Base-by-base conservation (phyloP, 2,888 invertebrate species). In the Athalia circularis region DNA sequence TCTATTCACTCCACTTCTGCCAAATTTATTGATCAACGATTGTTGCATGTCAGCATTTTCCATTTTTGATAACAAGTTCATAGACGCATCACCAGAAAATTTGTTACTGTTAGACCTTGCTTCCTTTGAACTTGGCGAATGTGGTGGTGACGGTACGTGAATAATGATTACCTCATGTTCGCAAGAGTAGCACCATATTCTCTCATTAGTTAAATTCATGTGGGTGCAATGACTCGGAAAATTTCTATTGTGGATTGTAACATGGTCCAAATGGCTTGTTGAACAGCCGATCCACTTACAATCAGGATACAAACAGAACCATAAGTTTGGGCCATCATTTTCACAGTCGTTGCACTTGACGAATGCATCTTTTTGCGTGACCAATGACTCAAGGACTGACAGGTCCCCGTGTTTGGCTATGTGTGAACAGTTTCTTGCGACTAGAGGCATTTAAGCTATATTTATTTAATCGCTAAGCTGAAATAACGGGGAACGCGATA, bases 131-230 rank as follows among this genome's bases (percentile, higher is more conserved):
- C 80, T 86, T 6, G 88, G 87, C 3, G 88, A 87, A 5, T 85
- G 52, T 0, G 88, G 84, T 7, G 85, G 85, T 0, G 87, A 85
- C 2, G 86, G 85, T 65, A 87, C 78, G 45, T 84, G 85, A 67
- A 84, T 84, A 2, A 86, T 83, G 11, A 88, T 84, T 1, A 98
- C 96, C 91, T 98, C 98, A 76, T 92, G 92, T 86, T 97, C 95
- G 91, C 98, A 98, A 80, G 93, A 90, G 87, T 96, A 96, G 90
- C 98, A 98, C 97, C 98, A 98, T 85, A 97, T 94, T 82, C 97
- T 92, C 87, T 95, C 93, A 0, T 96, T 96, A 0, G 95, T 94
- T 79, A 97, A 90, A 90, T 98, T 97, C 93, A 98, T 94, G 90
- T 97, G 95, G 84, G 96, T 93, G 85, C 95, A 95, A 90, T 97